Conservation (phyloP, 2,888 invertebrate genomes). For the Venustoraphidia nigricollis region DNA sequence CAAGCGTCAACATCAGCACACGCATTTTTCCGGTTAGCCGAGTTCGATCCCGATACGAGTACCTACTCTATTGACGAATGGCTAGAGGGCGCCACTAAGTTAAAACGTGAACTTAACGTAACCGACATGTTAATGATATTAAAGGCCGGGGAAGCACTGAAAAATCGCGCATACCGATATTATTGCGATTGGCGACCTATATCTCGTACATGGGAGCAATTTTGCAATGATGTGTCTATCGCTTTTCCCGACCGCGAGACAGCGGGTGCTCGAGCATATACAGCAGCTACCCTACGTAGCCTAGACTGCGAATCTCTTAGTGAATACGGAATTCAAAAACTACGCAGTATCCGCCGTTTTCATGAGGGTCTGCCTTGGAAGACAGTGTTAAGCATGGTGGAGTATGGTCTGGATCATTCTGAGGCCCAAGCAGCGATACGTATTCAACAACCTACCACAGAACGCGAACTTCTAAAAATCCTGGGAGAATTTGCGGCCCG, state of each 20-base stretch:
- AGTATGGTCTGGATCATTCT: conserved; percentile 5
- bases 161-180: conserved; percentile 11
- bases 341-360: conserved; percentile 7
- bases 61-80: conserved; percentile 10
- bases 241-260: conserved; percentile 14
- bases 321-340: conserved; percentile 10
- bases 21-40: not conserved
- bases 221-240: conserved; percentile 11
- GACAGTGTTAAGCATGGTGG: conserved; percentile 8
- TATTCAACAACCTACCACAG: conserved; percentile 7
- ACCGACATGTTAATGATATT: conserved; percentile 11
- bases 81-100: conserved; percentile 11
- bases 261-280: conserved; percentile 12
- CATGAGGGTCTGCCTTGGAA: conserved; percentile 7
- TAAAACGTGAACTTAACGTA: conserved; percentile 11
- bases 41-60: not conserved
- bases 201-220: conserved; percentile 11
- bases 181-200: conserved; percentile 12
- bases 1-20: not conserved
- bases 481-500: conserved; percentile 10
- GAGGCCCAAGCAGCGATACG: conserved; percentile 1
- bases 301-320: conserved; percentile 9
- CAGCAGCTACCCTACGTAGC: conserved; percentile 10
- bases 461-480: conserved; percentile 10
- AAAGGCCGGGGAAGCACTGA: conserved; percentile 12